Base-by-base conservation (phyloP, 2,797 vertebrate genomes). In the Sebastes glaucus region DNA sequence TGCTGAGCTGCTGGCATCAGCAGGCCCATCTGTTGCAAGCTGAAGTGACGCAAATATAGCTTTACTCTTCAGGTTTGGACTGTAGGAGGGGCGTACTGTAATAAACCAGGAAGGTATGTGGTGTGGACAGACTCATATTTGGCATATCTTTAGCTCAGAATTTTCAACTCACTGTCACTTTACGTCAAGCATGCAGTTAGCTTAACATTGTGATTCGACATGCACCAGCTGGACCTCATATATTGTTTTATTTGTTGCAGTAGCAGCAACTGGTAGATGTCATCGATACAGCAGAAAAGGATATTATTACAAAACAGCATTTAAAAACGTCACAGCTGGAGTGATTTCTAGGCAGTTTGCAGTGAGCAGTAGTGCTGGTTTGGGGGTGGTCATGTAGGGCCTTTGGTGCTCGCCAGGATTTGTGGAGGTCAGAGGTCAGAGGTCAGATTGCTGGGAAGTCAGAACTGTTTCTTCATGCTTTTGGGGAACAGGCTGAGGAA, bases 361-460 rank as follows among this genome's bases (percentile, higher is more conserved):
- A 7, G 69, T 86, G 71, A 81, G 73, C 59, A 83, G 53, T 52
- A 71, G 80, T 30, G 38, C 76, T 75, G 74, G 67, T 86, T 87
- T 85, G 71, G 88, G 88, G 82, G 71, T 77, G 84, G 87, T 87
- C 86, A 76, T 71, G 77, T 72, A 78, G 80, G 85, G 84, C 88
- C 81, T 74, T 74, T 85, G 64, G 91, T 84, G 71, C 82, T 82
- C 35, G 78, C 82, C 78, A 67, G 93, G 93, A 94, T 96, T 94
- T 94, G 92, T 92, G 81, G 88, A 89, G 94, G 94, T 96, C 93
- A 95, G 84, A 95, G 94, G 94, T 95, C 85, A 96, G 90, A 94
- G 94, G 82, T 93, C 81, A 94, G 90, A 91, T 83, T 32, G 86
- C 87, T 78, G 87, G 89, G 87, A 93, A 91, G 92, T 86, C 88